Conservation (phyloP, 1,140 invertebrate genomes). For the Myzus persicae region DNA sequence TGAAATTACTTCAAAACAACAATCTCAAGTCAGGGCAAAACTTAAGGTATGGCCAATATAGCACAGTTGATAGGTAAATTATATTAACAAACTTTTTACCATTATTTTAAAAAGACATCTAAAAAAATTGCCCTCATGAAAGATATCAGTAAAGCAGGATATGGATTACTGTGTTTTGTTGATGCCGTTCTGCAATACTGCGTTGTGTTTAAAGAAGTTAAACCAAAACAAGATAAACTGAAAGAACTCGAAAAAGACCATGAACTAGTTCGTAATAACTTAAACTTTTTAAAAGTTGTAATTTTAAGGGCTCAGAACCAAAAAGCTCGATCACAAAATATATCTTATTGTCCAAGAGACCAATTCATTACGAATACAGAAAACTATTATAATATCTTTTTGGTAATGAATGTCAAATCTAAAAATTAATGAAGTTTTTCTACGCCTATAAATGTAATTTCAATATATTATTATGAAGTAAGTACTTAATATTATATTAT, state of each 20-base stretch:
- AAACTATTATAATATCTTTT: not conserved
- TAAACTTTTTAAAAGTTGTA: not conserved
- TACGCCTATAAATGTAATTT: not conserved
- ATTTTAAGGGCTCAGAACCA: not conserved
- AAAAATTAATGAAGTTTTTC: not conserved
- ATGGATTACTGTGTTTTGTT: constrained; percentile 84
- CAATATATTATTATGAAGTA: no score
- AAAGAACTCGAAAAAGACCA: constrained; percentile 75
- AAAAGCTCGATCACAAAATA: not conserved
- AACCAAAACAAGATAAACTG: constrained; percentile 87
- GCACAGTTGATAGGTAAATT: not conserved
- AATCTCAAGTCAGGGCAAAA: constrained; percentile 68
- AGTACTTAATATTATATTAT: no score
- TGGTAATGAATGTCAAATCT: not conserved
- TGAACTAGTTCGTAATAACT: constrained; percentile 60
- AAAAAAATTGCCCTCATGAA: constrained; percentile 80
- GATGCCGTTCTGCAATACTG: constrained; percentile 86
- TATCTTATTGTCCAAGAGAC: not conserved
- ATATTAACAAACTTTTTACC: not conserved
- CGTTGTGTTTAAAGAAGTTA: constrained; percentile 82
- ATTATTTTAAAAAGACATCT: constrained; percentile 64
- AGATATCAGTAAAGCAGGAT: constrained; percentile 80
- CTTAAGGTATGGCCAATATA: constrained; percentile 68
- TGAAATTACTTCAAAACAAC: constrained; percentile 77
- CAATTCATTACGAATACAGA: not conserved